Conservation (phyloP, 2,888 invertebrate genomes). For the Mythimna ferrago region DNA sequence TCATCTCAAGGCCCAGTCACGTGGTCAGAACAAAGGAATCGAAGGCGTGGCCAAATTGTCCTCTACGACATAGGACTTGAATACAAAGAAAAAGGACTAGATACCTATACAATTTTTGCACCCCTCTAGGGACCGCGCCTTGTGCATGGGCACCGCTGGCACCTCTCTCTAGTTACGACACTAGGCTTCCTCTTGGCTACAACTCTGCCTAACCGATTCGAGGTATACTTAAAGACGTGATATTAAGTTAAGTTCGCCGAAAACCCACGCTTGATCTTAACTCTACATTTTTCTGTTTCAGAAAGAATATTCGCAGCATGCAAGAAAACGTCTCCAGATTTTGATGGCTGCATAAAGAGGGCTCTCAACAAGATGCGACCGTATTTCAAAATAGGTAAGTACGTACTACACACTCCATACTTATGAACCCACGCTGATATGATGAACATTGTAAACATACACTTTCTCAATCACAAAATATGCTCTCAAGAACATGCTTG, state of each 20-base stretch:
- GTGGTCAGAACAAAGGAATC: too few relatives aligned
- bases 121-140: too few relatives aligned
- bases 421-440: neutral
- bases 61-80: too few relatives aligned
- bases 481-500: constrained; percentile 12
- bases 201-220: neutral
- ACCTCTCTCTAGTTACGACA: too few relatives aligned
- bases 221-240: neutral
- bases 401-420: constrained; percentile 48
- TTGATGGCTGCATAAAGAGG: constrained; percentile 94
- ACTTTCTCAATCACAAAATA: constrained; percentile 17
- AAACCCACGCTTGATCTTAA: neutral
- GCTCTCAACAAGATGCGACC: constrained; percentile 93
- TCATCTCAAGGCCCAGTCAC: too few relatives aligned
- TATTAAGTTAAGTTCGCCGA: neutral
- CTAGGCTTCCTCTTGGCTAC: neutral
- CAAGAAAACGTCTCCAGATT: constrained; percentile 90
- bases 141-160: too few relatives aligned
- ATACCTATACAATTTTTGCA: too few relatives aligned
- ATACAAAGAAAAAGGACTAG: too few relatives aligned
- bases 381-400: constrained; percentile 93
- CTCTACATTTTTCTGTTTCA: constrained; percentile 61
- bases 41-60: too few relatives aligned
- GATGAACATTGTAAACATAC: constrained; percentile 17
- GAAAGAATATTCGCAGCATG: constrained; percentile 91